A percentile compares a stretch with the other conserved stretches of the same genome.
These are phyloP conservation scores for Subacronicta megacephala DNA, from an alignment of 2,888 invertebrate genomes.

Conservation along the genomic window DNA sequence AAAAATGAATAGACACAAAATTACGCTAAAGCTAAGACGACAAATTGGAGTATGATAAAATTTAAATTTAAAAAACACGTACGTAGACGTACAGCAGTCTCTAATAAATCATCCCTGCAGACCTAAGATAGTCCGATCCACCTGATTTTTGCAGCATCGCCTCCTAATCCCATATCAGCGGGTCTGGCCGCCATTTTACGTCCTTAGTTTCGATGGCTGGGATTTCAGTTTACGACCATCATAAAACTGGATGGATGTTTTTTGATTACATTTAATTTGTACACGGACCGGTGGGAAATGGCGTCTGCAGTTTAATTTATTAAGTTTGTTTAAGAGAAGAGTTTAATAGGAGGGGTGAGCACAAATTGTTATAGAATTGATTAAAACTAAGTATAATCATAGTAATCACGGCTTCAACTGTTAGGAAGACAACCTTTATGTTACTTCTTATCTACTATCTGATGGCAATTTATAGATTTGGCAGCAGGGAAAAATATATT, in stretches of 20 bases:
- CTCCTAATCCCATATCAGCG: slow-evolving; percentile 47
- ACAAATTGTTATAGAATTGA: neutral
- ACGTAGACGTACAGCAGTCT: too few relatives aligned
- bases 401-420: too few relatives aligned
- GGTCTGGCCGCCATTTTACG: slow-evolving; percentile 50
- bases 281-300: slow-evolving; percentile 34
- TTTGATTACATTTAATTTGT: slow-evolving; percentile 63
- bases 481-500: too few relatives aligned
- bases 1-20: too few relatives aligned
- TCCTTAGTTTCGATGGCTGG: slow-evolving; percentile 51
- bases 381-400: neutral
- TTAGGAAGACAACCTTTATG: too few relatives aligned
- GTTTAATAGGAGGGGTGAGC: neutral
- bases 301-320: slow-evolving; percentile 36
- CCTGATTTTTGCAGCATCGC: slow-evolving; percentile 27
- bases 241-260: slow-evolving; percentile 59
- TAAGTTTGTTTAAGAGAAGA: slow-evolving; percentile 25
- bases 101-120: slow-evolving; percentile 1
- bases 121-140: slow-evolving; percentile 9
- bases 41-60: too few relatives aligned
- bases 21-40: too few relatives aligned
- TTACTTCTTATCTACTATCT: too few relatives aligned
- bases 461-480: too few relatives aligned
- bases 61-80: too few relatives aligned
- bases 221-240: slow-evolving; percentile 53